Evolutionary conservation across 2,797 vertebrate species (phyloP).

Genomic region (Siniperca obscura): DNA sequence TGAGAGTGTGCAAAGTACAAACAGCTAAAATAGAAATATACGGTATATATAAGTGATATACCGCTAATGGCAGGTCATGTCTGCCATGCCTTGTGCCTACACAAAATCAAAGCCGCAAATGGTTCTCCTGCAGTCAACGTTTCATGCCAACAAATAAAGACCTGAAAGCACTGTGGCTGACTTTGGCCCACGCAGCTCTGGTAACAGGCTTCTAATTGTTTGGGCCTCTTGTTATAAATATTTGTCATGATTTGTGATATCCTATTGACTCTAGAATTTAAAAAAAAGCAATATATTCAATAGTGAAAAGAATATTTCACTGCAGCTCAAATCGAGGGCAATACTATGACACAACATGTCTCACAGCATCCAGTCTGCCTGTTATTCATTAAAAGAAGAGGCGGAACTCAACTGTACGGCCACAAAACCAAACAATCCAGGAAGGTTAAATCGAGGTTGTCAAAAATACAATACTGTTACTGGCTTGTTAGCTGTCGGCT

Average conservation of each 20-base stretch:
- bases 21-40: not conserved
- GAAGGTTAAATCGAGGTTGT: slow-evolving; percentile 24
- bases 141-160: not conserved
- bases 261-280: not conserved
- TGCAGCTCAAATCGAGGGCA: not conserved
- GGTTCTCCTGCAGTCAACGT: not conserved
- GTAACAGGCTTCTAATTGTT: not conserved
- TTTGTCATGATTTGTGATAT: not conserved
- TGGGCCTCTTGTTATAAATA: not conserved
- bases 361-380: slow-evolving; percentile 18
- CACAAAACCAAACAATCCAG: slow-evolving; percentile 19
- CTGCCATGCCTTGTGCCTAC: not conserved
- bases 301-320: not conserved
- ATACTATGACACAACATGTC: not conserved
- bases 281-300: not conserved
- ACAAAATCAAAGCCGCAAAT: not conserved
- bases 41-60: not conserved
- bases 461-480: slow-evolving; percentile 26
- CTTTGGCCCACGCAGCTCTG: not conserved
- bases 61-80: not conserved
- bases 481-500: slow-evolving; percentile 22
- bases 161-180: not conserved
- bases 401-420: slow-evolving; percentile 1
- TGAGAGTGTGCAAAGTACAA: not conserved
- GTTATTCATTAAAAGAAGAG: slow-evolving; percentile 30